A percentile compares a stretch with the other conserved stretches of the same genome.
Evolutionary conservation across 2,797 vertebrate genomes (phyloP).

Genomic region (Antrozous pallidus): DNA sequence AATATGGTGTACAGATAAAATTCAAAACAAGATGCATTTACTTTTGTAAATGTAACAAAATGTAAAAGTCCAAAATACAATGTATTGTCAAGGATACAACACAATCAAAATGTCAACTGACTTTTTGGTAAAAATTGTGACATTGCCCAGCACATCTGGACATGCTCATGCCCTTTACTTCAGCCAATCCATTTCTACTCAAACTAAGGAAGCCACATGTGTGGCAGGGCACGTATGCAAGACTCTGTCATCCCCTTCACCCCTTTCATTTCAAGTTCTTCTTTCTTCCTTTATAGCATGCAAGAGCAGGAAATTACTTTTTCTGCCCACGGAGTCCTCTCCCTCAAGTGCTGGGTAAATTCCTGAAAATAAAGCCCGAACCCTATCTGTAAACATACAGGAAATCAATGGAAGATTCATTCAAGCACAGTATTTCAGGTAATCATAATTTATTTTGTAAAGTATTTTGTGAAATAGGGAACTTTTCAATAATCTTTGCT

Average conservation of each 20-base stretch:
- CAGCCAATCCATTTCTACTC: not conserved
- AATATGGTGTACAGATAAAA: not conserved
- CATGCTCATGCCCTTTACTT: not conserved
- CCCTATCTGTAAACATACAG: not conserved
- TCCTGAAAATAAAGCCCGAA: conserved; percentile 51
- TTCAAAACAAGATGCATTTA: not conserved
- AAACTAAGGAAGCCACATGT: not conserved
- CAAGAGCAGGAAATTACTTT: not conserved
- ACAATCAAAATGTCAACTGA: not conserved
- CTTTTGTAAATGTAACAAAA: not conserved
- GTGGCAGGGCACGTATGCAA: not conserved
- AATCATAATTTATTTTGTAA: conserved; percentile 63
- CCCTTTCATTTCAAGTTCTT: not conserved
- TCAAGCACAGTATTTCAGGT: conserved; percentile 57
- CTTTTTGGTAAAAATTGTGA: not conserved
- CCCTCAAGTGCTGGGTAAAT: not conserved
- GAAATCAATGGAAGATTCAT: conserved; percentile 69
- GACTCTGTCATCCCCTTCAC: not conserved
- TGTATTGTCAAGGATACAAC: not conserved
- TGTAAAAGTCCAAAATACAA: not conserved
- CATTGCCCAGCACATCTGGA: not conserved
- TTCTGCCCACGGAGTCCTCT: not conserved
- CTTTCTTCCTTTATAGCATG: not conserved
- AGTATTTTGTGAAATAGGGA: conserved; percentile 67
- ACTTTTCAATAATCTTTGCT: conserved; percentile 71